phyloP scores from a whole-genome alignment of 2,113 vertebrate genomes.

The Morone saxatilis region DNA sequence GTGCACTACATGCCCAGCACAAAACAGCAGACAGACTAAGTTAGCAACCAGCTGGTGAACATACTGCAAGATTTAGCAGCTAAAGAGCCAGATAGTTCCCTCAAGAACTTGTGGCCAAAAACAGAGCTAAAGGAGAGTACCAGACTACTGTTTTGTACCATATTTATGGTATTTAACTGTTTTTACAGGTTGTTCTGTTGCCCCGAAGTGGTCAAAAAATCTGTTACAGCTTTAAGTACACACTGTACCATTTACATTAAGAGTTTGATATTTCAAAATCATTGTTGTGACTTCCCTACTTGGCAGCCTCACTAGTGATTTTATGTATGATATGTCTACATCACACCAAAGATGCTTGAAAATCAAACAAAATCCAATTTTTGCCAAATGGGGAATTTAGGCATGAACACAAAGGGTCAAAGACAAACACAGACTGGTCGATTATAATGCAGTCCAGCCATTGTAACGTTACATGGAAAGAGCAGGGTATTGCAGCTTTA shows the following conservation, averaged over 20 bases:
- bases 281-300: not conserved
- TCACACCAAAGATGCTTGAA: not conserved
- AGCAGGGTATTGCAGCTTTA: not conserved
- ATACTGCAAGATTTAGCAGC: too few relatives aligned
- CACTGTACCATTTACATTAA: not conserved
- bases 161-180: not conserved
- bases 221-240: not conserved
- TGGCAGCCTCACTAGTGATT: not conserved
- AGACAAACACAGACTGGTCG: not conserved
- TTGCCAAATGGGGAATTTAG: not conserved
- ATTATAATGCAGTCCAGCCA: not conserved
- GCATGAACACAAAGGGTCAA: not conserved
- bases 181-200: not conserved
- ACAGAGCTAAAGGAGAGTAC: not conserved
- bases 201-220: not conserved
- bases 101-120: not conserved
- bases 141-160: not conserved
- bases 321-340: not conserved
- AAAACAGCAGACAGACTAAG: not conserved
- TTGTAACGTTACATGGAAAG: not conserved
- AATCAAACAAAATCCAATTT: constrained; percentile 2
- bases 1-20: not conserved
- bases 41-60: not conserved
- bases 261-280: not conserved
- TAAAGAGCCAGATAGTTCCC: not conserved